Conservation (phyloP, 1,140 invertebrate species). For the Zaprionus davidi region DNA sequence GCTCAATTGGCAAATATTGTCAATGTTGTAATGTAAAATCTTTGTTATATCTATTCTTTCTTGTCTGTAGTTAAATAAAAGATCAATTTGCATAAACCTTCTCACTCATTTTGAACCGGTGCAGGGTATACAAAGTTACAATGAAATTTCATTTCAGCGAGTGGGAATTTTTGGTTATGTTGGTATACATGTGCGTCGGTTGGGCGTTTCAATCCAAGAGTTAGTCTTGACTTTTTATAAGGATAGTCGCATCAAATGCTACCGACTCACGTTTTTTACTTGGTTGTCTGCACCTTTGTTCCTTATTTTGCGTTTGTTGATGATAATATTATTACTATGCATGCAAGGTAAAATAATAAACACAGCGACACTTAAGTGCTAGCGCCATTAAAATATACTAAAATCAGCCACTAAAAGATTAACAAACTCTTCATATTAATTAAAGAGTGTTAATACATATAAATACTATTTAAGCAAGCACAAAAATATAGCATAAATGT, state of each 20-base stretch:
- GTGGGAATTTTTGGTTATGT: no score
- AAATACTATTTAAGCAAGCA: neutral
- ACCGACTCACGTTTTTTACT: conserved; percentile 18
- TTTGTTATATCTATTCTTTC: no score
- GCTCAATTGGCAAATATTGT: no score
- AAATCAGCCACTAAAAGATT: neutral
- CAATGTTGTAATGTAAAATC: no score
- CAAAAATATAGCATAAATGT: conserved; percentile 2
- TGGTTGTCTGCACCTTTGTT: conserved; percentile 51
- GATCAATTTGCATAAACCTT: no score
- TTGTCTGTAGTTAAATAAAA: no score
- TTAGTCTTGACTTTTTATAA: conserved; percentile 59
- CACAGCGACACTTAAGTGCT: no score
- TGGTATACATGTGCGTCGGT: neutral
- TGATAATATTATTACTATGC: conserved; percentile 70
- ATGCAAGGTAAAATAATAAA: no score
- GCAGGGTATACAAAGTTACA: no score
- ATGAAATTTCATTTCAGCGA: no score
- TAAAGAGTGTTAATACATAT: neutral
- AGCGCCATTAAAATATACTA: neutral
- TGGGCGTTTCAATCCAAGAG: conserved; percentile 38
- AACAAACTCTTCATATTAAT: neutral
- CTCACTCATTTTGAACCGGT: no score
- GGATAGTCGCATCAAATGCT: conserved; percentile 59
- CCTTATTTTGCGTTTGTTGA: conserved; percentile 38